phyloP scores from a whole-genome alignment of 2,113 vertebrate species.

The Illadopsis cleaveri region DNA sequence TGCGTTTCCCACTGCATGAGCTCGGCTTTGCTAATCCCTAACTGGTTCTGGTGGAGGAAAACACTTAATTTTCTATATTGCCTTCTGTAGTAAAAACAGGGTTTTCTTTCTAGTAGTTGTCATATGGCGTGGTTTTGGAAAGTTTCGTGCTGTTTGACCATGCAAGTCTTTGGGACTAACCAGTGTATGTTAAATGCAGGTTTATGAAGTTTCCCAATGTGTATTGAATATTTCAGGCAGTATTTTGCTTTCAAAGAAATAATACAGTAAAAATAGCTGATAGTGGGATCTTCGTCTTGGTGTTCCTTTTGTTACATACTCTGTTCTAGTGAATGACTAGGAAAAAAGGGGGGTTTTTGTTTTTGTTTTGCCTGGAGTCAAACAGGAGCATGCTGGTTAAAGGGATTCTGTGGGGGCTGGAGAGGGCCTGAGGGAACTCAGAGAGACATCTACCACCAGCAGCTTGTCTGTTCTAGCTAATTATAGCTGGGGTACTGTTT shows the following conservation, averaged over 20 bases:
- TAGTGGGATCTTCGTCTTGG: not conserved
- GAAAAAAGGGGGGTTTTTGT: slow-evolving; percentile 43
- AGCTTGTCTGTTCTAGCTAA: slow-evolving; percentile 72
- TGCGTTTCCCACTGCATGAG: not conserved
- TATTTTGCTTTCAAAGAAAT: slow-evolving; percentile 21
- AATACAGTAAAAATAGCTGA: slow-evolving; percentile 10
- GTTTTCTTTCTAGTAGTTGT: not conserved
- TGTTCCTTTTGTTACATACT: slow-evolving; percentile 47
- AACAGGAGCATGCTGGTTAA: slow-evolving; percentile 71
- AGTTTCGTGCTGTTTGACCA: not conserved
- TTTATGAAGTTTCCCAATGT: not conserved
- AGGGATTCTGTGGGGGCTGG: slow-evolving; percentile 66
- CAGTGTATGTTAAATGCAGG: not conserved
- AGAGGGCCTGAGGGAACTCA: slow-evolving; percentile 56
- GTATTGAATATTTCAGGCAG: not conserved
- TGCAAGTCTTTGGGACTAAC: not conserved
- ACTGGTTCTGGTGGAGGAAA: not conserved
- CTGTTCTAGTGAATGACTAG: slow-evolving; percentile 42
- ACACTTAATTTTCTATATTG: not conserved
- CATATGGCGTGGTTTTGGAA: not conserved
- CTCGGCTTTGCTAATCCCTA: not conserved
- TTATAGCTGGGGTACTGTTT: slow-evolving; percentile 71
- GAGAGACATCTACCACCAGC: slow-evolving; percentile 69
- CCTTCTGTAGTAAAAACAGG: not conserved
- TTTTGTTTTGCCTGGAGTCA: slow-evolving; percentile 64